Evolutionary conservation across 2,113 vertebrate genomes (phyloP).

Genomic region (Mastomys natalensis): DNA sequence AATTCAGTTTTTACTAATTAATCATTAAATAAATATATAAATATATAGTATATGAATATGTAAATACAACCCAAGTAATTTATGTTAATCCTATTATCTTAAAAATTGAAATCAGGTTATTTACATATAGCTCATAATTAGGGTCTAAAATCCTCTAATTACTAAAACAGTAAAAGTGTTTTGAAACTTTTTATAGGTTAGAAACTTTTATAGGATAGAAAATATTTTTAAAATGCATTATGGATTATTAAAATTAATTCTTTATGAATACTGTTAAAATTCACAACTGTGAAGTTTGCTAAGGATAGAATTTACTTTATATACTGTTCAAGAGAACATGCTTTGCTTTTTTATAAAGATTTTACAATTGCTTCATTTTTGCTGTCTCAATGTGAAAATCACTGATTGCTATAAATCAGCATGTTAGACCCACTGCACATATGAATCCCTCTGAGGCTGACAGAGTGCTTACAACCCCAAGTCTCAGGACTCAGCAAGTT

Average conservation of each 20-base stretch:
- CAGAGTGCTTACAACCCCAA: slow-evolving; percentile 40
- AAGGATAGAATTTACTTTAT: slow-evolving; percentile 57
- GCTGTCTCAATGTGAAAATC: not conserved
- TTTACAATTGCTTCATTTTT: slow-evolving; percentile 10
- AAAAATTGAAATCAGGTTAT: slow-evolving; percentile 39
- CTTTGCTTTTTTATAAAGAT: slow-evolving; percentile 45
- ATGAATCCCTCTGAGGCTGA: slow-evolving; percentile 41
- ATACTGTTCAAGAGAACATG: slow-evolving; percentile 28
- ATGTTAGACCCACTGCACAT: slow-evolving; percentile 44
- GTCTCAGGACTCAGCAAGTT: slow-evolving; percentile 57
- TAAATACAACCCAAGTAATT: slow-evolving; percentile 28
- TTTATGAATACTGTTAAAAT: slow-evolving; percentile 36
- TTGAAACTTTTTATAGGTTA: slow-evolving; percentile 15
- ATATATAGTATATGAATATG: slow-evolving; percentile 16
- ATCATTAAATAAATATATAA: not conserved
- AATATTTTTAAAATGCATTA: not conserved
- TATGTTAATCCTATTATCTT: slow-evolving; percentile 47
- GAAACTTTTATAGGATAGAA: slow-evolving; percentile 23
- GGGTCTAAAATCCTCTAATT: slow-evolving; percentile 20
- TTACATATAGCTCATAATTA: slow-evolving; percentile 32
- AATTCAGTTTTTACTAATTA: not conserved
- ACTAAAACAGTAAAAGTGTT: slow-evolving; percentile 17
- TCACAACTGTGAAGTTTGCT: not conserved
- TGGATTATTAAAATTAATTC: slow-evolving; percentile 56
- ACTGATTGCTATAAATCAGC: slow-evolving; percentile 43